phyloP scores from a whole-genome alignment of 2,797 vertebrate genomes.

The Microtus agrestis region DNA sequence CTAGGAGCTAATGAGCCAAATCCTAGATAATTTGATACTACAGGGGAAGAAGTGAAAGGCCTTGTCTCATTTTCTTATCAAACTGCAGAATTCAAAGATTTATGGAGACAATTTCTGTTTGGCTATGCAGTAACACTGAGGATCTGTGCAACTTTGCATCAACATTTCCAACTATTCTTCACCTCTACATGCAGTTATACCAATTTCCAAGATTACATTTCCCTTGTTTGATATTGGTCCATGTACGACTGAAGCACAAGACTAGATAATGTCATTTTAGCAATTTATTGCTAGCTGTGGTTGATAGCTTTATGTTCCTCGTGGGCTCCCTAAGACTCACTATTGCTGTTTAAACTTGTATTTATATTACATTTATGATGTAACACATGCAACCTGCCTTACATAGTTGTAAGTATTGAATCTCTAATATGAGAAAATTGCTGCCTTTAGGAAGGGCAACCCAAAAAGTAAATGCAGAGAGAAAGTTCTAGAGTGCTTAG shows the following conservation, averaged over 20 bases:
- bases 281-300: not conserved
- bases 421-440: constrained; percentile 1
- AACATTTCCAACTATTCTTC: constrained; percentile 36
- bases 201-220: constrained; percentile 7
- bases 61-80: not conserved
- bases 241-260: not conserved
- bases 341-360: not conserved
- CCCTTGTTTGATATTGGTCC: constrained; percentile 10
- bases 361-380: not conserved
- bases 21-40: not conserved
- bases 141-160: constrained; percentile 34
- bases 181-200: constrained; percentile 31
- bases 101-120: not conserved
- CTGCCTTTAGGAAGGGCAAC: not conserved
- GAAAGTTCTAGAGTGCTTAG: not conserved
- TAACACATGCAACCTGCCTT: not conserved
- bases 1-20: not conserved
- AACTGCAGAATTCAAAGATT: not conserved
- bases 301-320: not conserved
- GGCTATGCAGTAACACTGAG: not conserved
- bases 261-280: constrained; percentile 5
- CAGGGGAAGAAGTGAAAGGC: not conserved
- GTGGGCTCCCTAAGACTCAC: not conserved
- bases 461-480: not conserved
- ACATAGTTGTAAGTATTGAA: not conserved